Evolutionary conservation across 2,888 invertebrate species (phyloP), one percentile per base, ranked within the genome.

Genomic region (Athetis lepigone): DNA sequence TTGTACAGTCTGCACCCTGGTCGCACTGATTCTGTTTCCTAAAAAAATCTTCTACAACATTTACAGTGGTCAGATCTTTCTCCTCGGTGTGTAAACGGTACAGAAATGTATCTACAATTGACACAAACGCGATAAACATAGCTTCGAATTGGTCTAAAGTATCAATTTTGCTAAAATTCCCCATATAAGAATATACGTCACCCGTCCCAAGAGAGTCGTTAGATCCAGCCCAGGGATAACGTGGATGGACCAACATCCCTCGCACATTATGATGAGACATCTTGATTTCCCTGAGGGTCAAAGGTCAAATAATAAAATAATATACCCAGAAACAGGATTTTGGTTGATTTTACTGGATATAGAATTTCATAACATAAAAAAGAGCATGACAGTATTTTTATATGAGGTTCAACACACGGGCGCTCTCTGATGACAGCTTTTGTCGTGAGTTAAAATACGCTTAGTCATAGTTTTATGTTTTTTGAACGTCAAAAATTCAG

Each of bases 201-300:
- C 37, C 0, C 4, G 27, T 59, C 19, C 47, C 67, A 7, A 0
- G 75, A 55, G 75, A 61, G 61, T 61, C 69, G 47, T 70, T 74
- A 56, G 42, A 21, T 40, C 42, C 43, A 42, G 51, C 51, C 56
- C 45, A 75, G 51, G 45, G 40, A 55, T 51, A 60, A 47, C 21
- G 9, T 36, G 25, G 33, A 54, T 59, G 50, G 51, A 51, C 61
- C 59, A 47, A 16, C 40, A 37, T 55, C 60, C 51, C 75, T 43
- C 55, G 55, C 16, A 43, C 36, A 52, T 60, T 74, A 56, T 47
- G 39, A 61, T 43, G 69, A 51, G 61, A 51, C 47, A 61, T 47
- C 27, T 23, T 74, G 51, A 74, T 70, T 70, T 74, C 74, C 61
- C 61, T 36, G 7, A 51, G 47, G 69, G 7, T 8, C 6, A 11